These are phyloP conservation scores for Nipponia nippon DNA, from an alignment of 2,113 vertebrate species.

Conservation along the genomic window DNA sequence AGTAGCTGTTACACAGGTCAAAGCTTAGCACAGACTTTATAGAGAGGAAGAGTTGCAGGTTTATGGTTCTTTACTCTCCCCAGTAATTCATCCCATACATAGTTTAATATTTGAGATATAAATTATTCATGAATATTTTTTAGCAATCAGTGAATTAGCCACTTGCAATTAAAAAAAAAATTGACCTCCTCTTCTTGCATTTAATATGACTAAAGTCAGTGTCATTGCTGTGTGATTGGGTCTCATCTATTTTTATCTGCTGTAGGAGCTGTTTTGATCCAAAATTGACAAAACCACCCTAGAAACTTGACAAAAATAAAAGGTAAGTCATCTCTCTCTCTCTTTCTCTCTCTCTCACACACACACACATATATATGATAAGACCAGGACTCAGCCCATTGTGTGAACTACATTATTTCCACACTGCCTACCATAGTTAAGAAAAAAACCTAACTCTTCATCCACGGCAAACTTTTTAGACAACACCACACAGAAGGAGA, in stretches of 20 bases:
- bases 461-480: background rate
- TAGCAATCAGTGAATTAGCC: conserved; percentile 57
- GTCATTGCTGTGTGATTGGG: background rate
- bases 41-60: background rate
- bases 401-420: background rate
- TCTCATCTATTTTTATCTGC: conserved; percentile 34
- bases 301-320: background rate
- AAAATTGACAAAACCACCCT: background rate
- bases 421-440: background rate
- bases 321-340: background rate
- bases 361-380: background rate
- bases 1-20: background rate
- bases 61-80: background rate
- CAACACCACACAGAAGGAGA: background rate
- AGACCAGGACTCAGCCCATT: background rate
- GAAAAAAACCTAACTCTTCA: background rate
- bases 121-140: conserved; percentile 52
- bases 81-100: background rate
- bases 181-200: conserved; percentile 25
- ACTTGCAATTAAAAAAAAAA: conserved; percentile 44
- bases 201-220: conserved; percentile 28
- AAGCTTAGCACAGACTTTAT: background rate
- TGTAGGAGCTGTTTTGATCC: background rate
- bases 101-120: conserved; percentile 33
- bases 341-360: no score